These are phyloP conservation scores for Drosophila fuyamai DNA, from an alignment of 1,140 invertebrate species.

Conservation along the genomic window DNA sequence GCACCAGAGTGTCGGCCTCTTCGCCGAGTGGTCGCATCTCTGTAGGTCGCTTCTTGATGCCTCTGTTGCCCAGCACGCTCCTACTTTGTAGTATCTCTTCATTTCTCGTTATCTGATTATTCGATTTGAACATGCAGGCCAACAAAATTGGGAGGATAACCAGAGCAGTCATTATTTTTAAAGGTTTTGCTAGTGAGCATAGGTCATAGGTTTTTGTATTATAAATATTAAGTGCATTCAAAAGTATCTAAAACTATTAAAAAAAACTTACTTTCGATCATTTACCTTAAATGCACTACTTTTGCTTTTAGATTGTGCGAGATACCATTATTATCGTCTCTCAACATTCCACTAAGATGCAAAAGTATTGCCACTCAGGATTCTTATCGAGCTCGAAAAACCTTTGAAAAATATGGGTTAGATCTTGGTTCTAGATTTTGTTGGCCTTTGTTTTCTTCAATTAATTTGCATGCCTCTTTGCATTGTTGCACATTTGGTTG, in stretches of 20 bases:
- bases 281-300: too few relatives aligned
- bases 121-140: constrained; percentile 6
- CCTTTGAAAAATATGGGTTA: not conserved
- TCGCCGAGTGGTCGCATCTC: constrained; percentile 84
- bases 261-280: too few relatives aligned
- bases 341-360: too few relatives aligned
- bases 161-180: not conserved
- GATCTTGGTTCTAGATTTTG: not conserved
- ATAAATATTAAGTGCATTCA: too few relatives aligned
- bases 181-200: too few relatives aligned
- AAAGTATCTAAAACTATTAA: too few relatives aligned
- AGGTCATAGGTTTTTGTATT: not conserved
- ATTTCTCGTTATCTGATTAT: constrained; percentile 13
- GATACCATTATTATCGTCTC: too few relatives aligned
- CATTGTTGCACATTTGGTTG: constrained; percentile 40
- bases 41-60: constrained; percentile 83
- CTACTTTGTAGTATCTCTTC: constrained; percentile 41
- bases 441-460: constrained; percentile 10
- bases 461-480: constrained; percentile 38
- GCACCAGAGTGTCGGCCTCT: constrained; percentile 80
- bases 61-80: constrained; percentile 53
- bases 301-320: too few relatives aligned
- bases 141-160: not conserved
- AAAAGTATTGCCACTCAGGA: not conserved
- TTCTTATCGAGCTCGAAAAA: not conserved